Base-by-base conservation (phyloP, 2,113 vertebrate genomes). In the Fulmarus glacialis region DNA sequence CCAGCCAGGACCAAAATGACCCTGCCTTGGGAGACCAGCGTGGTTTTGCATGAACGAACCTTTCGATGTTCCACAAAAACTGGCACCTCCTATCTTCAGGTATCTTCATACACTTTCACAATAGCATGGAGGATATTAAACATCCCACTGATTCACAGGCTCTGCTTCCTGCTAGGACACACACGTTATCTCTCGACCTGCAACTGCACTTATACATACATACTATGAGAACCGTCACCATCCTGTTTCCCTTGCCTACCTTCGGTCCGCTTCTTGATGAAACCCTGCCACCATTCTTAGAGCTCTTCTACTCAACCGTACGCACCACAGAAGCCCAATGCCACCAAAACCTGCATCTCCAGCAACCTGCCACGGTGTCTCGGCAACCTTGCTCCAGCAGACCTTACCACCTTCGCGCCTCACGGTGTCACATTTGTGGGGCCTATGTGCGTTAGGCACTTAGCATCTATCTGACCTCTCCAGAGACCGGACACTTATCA, bases 81-180 rank as follows among this genome's bases (percentile, higher is more conserved):
- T 87, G 78, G 62, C 74, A 96, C 79, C 40, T 93, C 85, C 95
- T 95, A 91, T 94, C 95, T 96, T 95, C 97, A 38, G 87, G 73
- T 67, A 62, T 97, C 96, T 96, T 97, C 96, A 82, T 19, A 91
- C 63, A 48, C 82, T 94, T 85, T 80, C 87, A 79, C 66, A 91
- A 82, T 7, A 88, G 82, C 80, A 59, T 6, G 87, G 48, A 87
- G 87, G 84, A 87, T 15, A 79, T 78, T 60, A 87, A 87, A 52
- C 47, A 80, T 82, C 82, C 52, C 82, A 75, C 66, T 26, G 82
- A 85, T 91, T n/a, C 70, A 59, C 45, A 77, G 86, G 27, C 59
- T 92, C 80, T 89, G 83, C 72, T 73, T 95, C 80, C 71, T 81
- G 59, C 75, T 58, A 77, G 79, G 64, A 85, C 82, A 79, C 50